Conservation (phyloP, 2,888 invertebrate species). For the Herminia tarsipennalis region DNA sequence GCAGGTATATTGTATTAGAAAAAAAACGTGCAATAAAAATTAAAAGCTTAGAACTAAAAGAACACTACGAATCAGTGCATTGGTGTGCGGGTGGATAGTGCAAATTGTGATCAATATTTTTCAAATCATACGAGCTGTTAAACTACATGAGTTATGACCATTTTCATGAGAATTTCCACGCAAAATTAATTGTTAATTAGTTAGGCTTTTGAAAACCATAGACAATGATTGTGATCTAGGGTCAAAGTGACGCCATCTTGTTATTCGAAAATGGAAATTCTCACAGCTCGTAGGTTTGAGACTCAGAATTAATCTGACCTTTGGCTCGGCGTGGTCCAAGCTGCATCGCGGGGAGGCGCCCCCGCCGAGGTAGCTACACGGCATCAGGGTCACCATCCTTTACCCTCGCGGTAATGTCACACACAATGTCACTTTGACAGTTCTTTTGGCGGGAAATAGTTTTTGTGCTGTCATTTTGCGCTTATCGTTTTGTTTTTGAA, state of each 20-base stretch:
- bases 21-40: constrained; percentile 35
- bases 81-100: constrained; percentile 29
- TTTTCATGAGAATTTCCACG: constrained; percentile 37
- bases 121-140: constrained; percentile 33
- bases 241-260: constrained; percentile 30
- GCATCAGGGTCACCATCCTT: constrained; percentile 88
- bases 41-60: constrained; percentile 12
- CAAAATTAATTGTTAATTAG: neutral
- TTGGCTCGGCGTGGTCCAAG: constrained; percentile 80
- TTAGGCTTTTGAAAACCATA: constrained; percentile 5
- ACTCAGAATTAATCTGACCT: constrained; percentile 68
- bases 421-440: constrained; percentile 77
- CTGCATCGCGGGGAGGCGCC: constrained; percentile 83
- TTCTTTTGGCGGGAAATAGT: constrained; percentile 69
- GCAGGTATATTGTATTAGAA: constrained; percentile 32
- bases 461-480: constrained; percentile 71
- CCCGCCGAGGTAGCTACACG: constrained; percentile 88
- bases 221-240: constrained; percentile 21
- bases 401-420: constrained; percentile 57
- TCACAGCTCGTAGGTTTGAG: constrained; percentile 48
- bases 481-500: constrained; percentile 62
- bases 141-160: constrained; percentile 8
- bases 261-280: constrained; percentile 41
- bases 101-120: constrained; percentile 28
- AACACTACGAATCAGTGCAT: constrained; percentile 20